Evolutionary conservation across 2,113 vertebrate genomes (phyloP), one percentile per base, ranked within the genome.

Genomic region (Glareola pratincola): DNA sequence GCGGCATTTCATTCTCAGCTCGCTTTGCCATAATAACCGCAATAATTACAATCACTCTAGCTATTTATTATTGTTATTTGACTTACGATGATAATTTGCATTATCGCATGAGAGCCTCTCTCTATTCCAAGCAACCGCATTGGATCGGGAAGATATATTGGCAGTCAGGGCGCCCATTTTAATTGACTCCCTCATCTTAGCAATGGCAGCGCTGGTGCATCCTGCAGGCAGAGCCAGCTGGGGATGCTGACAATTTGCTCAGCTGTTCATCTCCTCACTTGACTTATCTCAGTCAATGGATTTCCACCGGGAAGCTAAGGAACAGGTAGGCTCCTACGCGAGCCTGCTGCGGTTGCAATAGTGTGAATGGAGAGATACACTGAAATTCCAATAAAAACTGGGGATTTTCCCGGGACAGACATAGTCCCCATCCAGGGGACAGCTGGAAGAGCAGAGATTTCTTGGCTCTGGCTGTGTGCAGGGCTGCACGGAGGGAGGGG

Each of bases 51-150:
- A 79, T 87, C 77, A 89, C 73, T 51, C 69, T 59, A 50, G 32
- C 37, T 88, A 71, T 96, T 96, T 95, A 84, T 89, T 80, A 83
- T 3, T 53, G n/a, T 73, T 96, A 77, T 92, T 94, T 80, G 79
- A 88, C 27, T 88, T 88, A 54, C 2, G 39, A 47, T 39, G 63
- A 53, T 74, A 62, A 95, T 94, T 92, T 80, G 43, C 71, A 69
- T 79, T 88, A 67, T 50, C 7, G 3, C 63, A 69, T 73, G 85
- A 88, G 16, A 62, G 45, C 45, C 36, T 80, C 54, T 84, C 75
- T 77, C 72, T 91, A 2, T 79, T 91, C 56, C 43, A 51, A 79
- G 78, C 67, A 76, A 84, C 56, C 19, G 6, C 71, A n/a, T 19
- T 50, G 53, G 39, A 79, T 68, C 1, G 8, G 47, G 80, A 94